phyloP scores from a whole-genome alignment of 2,888 invertebrate genomes.

The Erebia palarica region DNA sequence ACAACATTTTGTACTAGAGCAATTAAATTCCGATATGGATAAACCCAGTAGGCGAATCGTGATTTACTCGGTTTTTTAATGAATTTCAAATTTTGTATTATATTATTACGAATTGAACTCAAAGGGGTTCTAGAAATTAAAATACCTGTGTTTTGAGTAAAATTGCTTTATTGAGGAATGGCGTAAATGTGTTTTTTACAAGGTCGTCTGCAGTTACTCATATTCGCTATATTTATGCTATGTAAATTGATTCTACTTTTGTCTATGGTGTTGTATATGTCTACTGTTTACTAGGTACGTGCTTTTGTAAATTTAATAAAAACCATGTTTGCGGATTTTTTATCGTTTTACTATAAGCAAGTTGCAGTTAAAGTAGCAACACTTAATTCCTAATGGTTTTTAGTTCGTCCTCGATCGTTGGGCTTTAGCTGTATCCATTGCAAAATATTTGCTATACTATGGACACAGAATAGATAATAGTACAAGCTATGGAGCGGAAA shows the following conservation, averaged over 20 bases:
- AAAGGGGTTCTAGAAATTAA: constrained; percentile 27
- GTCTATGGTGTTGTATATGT: background rate
- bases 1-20: no score
- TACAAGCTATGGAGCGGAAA: background rate
- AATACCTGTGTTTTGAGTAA: constrained; percentile 26
- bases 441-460: background rate
- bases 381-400: no score
- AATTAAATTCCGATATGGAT: no score
- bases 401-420: no score
- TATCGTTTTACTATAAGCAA: constrained; percentile 22
- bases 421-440: background rate
- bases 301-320: constrained; percentile 33
- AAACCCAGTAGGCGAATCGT: no score
- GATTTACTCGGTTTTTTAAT: no score
- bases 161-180: constrained; percentile 67
- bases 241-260: constrained; percentile 20
- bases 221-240: background rate
- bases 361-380: background rate
- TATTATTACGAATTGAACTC: background rate
- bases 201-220: constrained; percentile 33
- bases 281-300: background rate
- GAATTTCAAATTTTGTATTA: background rate
- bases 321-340: constrained; percentile 17
- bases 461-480: no score
- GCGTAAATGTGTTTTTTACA: constrained; percentile 56